Evolutionary conservation across 2,888 invertebrate species (phyloP).

Genomic region (Eristalis intricaria): DNA sequence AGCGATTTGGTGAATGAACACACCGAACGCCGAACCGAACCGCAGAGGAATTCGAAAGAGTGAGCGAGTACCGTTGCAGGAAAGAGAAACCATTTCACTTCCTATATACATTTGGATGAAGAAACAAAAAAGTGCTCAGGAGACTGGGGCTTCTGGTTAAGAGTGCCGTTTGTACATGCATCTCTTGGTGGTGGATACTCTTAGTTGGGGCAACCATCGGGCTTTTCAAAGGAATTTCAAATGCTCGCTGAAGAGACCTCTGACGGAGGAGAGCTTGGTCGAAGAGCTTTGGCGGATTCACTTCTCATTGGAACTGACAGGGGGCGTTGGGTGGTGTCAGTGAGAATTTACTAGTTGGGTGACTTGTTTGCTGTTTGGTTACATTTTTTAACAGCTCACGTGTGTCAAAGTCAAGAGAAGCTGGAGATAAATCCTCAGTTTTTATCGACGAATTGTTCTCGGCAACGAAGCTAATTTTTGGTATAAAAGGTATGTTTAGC

Average conservation of each 20-base stretch:
- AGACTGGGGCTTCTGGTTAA: not conserved
- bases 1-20: constrained; percentile 58
- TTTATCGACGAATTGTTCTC: too few species aligned
- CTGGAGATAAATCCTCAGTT: too few species aligned
- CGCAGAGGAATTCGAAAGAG: constrained; percentile 35
- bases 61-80: constrained; percentile 42
- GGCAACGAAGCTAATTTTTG: too few species aligned
- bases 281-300: not conserved
- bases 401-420: too few species aligned
- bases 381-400: too few species aligned
- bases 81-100: constrained; percentile 66
- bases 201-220: not conserved
- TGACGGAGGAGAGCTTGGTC: not conserved
- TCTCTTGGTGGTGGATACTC: constrained; percentile 17
- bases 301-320: not conserved
- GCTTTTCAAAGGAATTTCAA: not conserved
- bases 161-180: not conserved
- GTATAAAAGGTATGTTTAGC: too few species aligned
- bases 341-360: not conserved
- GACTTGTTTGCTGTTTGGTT: too few species aligned
- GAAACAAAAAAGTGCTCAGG: not conserved
- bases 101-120: constrained; percentile 49
- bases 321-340: not conserved
- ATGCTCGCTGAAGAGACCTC: not conserved
- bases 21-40: not conserved